Percentiles rank a stretch among this genome's conserved stretches.
phyloP scores from a whole-genome alignment of 2,113 vertebrate genomes.

The Artemisiospiza belli region DNA sequence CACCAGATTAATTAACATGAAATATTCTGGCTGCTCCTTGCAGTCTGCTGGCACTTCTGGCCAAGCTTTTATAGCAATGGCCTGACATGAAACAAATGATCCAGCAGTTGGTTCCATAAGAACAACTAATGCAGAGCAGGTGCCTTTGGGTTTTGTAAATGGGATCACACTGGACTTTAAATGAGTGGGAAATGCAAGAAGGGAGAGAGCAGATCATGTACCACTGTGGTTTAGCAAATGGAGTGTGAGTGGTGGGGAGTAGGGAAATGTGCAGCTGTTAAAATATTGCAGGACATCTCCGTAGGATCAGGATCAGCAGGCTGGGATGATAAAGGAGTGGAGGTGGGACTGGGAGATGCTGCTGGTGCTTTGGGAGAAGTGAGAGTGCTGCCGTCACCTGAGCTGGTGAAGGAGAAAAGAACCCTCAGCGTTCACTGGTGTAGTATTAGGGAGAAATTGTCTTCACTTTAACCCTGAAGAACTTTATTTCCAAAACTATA shows the following conservation, averaged over 20 bases:
- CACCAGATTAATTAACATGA: neutral
- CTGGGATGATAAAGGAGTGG: neutral
- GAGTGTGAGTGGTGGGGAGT: neutral
- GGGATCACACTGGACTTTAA: neutral
- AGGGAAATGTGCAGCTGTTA: neutral
- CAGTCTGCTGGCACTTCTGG: neutral
- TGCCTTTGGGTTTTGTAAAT: neutral
- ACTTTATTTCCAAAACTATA: neutral
- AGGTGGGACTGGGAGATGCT: neutral
- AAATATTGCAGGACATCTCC: neutral
- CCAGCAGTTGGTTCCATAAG: neutral
- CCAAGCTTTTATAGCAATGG: neutral
- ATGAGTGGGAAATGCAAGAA: neutral
- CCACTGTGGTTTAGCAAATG: neutral
- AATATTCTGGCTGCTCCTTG: neutral
- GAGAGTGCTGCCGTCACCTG: neutral
- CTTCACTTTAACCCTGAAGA: neutral
- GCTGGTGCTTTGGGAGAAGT: fast-evolving
- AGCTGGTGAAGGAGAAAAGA: neutral
- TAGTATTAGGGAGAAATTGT: fast-evolving
- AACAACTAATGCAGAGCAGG: neutral
- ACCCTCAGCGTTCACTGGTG: neutral
- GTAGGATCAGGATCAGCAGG: neutral
- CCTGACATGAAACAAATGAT: neutral
- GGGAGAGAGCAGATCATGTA: neutral